Evolutionary conservation across 2,888 invertebrate genomes (phyloP).

Genomic region (Drosophila fulvimacula): DNA sequence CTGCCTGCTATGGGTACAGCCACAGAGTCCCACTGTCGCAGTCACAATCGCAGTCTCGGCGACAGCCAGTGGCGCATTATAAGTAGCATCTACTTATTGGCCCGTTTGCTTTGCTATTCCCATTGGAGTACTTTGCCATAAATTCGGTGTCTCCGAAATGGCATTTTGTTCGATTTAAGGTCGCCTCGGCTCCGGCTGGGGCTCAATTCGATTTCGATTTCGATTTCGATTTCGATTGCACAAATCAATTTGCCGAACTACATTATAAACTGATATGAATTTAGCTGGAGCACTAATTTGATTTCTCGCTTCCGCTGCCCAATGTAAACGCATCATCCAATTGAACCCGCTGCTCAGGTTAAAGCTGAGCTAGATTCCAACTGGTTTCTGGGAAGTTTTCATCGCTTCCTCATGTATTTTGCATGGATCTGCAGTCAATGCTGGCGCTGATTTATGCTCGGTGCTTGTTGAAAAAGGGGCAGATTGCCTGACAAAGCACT

Average conservation of each 20-base stretch:
- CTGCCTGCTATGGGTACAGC: not conserved
- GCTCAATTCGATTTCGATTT: conserved; percentile 14
- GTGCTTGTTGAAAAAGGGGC: not conserved
- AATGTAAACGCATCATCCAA: conserved; percentile 8
- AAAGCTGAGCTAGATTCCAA: not conserved
- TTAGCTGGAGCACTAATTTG: conserved; percentile 1
- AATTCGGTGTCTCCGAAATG: conserved; percentile 22
- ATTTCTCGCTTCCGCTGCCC: not conserved
- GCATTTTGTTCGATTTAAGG: not conserved
- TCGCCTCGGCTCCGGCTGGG: not conserved
- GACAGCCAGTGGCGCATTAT: conserved; percentile 47
- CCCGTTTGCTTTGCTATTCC: conserved; percentile 51
- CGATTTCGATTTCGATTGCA: no score
- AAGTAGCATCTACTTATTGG: conserved; percentile 69
- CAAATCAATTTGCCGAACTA: conserved; percentile 16
- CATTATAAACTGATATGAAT: conserved; percentile 6
- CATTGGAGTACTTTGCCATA: conserved; percentile 26
- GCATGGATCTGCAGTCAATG: conserved; percentile 2
- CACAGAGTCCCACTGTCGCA: conserved; percentile 21
- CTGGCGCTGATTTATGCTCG: conserved; percentile 2
- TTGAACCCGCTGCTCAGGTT: not conserved
- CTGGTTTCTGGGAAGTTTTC: not conserved
- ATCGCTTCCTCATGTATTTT: not conserved
- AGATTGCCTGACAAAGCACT: conserved; percentile 28
- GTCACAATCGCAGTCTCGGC: not conserved